These are phyloP conservation scores for Lepidothrix coronata DNA, from an alignment of 2,113 vertebrate genomes.

Conservation along the genomic window DNA sequence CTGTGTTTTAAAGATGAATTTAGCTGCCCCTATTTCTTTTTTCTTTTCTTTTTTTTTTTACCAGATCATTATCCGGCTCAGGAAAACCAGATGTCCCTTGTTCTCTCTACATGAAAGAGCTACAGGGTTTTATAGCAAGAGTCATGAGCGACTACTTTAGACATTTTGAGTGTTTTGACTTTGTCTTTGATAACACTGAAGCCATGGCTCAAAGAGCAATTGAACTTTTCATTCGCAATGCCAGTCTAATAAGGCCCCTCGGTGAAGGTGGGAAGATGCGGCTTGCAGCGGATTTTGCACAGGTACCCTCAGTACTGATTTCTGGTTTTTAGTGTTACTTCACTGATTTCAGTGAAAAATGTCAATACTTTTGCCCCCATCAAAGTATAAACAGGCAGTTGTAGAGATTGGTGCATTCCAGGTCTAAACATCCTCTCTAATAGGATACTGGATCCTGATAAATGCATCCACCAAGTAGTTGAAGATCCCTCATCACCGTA, in stretches of 20 bases:
- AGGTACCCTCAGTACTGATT: slow-evolving; percentile 73
- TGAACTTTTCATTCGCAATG: slow-evolving; percentile 89
- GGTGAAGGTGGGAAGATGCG: slow-evolving; percentile 95
- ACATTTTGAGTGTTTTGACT: slow-evolving; percentile 90
- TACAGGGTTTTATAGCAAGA: slow-evolving; percentile 92
- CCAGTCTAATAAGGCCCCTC: slow-evolving; percentile 87
- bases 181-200: slow-evolving; percentile 91
- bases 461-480: background rate
- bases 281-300: slow-evolving; percentile 93
- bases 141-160: slow-evolving; percentile 94
- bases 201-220: slow-evolving; percentile 88
- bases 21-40: background rate
- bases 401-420: background rate
- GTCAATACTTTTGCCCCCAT: background rate
- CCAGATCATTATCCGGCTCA: slow-evolving; percentile 79
- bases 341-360: background rate
- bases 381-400: background rate
- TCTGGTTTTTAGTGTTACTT: background rate
- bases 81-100: slow-evolving; percentile 89
- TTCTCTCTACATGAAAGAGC: slow-evolving; percentile 97
- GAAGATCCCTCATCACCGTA: background rate
- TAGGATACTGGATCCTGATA: background rate
- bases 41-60: background rate
- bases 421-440: background rate
- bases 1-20: slow-evolving; percentile 30